These are phyloP conservation scores for Rhimphoctona megacephalus DNA, from an alignment of 2,888 invertebrate species.

Conservation along the genomic window DNA sequence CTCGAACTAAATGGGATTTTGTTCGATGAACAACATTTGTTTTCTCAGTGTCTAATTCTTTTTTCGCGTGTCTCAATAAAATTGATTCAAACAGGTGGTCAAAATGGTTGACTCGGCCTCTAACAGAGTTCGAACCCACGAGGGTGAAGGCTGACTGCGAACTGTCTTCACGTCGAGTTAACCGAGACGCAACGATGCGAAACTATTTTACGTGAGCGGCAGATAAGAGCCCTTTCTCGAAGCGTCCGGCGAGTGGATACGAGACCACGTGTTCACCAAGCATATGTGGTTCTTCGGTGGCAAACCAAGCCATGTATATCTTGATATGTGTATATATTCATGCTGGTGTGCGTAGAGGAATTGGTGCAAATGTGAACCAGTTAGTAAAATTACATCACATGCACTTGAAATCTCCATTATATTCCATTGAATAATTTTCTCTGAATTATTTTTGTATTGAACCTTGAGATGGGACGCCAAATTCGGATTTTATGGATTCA, in stretches of 20 bases:
- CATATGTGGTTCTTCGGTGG: constrained; percentile 36
- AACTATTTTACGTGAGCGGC: constrained; percentile 64
- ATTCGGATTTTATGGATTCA: background rate
- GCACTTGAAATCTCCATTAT: background rate
- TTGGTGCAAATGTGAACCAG: constrained; percentile 12
- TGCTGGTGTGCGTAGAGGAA: constrained; percentile 13
- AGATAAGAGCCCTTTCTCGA: constrained; percentile 54
- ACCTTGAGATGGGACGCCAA: background rate
- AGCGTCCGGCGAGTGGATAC: constrained; percentile 41
- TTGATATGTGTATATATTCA: background rate
- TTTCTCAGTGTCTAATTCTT: background rate
- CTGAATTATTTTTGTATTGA: background rate
- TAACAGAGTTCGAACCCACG: constrained; percentile 14
- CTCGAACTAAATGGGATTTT: too few species aligned
- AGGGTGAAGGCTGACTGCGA: constrained; percentile 29
- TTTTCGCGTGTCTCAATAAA: constrained; percentile 3
- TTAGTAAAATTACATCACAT: background rate
- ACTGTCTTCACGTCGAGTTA: constrained; percentile 44
- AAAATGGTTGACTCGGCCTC: constrained; percentile 1
- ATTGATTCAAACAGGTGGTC: constrained; percentile 50
- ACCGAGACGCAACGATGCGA: constrained; percentile 57
- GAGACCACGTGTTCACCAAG: constrained; percentile 48
- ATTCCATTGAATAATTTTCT: background rate
- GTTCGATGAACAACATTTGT: too few species aligned
- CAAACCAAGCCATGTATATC: constrained; percentile 2